Percentiles rank a stretch among this genome's conserved stretches.
These are phyloP conservation scores for Lepidocyrtoides sp. DNA, from an alignment of 2,888 invertebrate species.

Conservation along the genomic window DNA sequence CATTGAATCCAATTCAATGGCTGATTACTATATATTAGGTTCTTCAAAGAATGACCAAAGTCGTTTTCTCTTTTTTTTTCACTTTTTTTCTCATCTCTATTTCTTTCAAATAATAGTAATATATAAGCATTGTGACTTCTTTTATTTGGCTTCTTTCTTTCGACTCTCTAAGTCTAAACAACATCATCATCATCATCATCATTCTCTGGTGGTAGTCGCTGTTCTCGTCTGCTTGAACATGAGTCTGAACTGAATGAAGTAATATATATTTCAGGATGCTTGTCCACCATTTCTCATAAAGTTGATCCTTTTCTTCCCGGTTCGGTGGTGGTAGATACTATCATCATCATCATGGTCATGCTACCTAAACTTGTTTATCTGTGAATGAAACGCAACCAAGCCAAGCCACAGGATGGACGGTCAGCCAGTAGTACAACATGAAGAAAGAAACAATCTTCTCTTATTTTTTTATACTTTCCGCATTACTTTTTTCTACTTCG, in stretches of 20 bases:
- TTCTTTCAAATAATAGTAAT: conserved; percentile 22
- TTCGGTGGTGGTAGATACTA: not conserved
- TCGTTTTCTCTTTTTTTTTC: not conserved
- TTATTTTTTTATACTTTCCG: not conserved
- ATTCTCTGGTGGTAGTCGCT: not conserved
- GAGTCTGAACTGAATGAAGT: not conserved
- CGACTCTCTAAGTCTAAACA: not conserved
- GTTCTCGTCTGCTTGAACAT: not conserved
- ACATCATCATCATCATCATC: not conserved
- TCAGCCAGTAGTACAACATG: not conserved
- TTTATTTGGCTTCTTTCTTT: conserved; percentile 36
- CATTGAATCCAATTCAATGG: not conserved
- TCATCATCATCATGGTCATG: not conserved
- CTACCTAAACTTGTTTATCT: conserved; percentile 1
- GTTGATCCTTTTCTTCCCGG: conserved; percentile 44
- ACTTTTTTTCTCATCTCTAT: not conserved
- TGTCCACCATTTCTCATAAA: conserved; percentile 60
- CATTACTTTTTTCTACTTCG: not conserved
- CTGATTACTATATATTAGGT: too few species aligned
- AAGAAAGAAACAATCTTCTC: not conserved
- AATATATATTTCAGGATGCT: conserved; percentile 50
- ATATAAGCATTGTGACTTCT: not conserved
- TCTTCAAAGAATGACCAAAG: not conserved
- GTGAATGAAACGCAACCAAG: conserved; percentile 16
- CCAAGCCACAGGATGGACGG: not conserved